phyloP scores from a whole-genome alignment of 2,888 invertebrate genomes.

The Brachyopa scutellaris region DNA sequence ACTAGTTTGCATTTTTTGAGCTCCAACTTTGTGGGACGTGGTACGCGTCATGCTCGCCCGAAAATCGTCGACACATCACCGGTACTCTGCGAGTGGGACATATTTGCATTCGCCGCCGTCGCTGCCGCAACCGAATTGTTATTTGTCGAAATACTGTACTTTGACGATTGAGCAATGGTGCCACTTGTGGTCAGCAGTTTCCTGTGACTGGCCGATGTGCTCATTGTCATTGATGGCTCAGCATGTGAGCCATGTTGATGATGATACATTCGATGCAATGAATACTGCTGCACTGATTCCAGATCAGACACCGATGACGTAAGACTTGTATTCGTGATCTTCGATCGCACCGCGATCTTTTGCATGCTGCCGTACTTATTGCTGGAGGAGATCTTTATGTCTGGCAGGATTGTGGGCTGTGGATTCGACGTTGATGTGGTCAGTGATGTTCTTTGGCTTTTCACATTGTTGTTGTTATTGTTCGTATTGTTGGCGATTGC shows the following conservation, averaged over 20 bases:
- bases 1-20: constrained; percentile 82
- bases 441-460: constrained; percentile 74
- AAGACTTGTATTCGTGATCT: constrained; percentile 76
- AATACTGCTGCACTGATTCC: constrained; percentile 81
- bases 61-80: constrained; percentile 86
- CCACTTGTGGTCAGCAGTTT: constrained; percentile 78
- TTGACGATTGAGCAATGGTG: constrained; percentile 76
- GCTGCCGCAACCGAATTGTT: constrained; percentile 76
- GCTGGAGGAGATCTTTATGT: constrained; percentile 80
- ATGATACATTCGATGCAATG: constrained; percentile 81
- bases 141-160: constrained; percentile 79
- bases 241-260: constrained; percentile 75
- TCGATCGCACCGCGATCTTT: constrained; percentile 80
- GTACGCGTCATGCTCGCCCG: constrained; percentile 85
- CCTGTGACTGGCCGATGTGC: constrained; percentile 78
- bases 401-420: constrained; percentile 78
- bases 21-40: constrained; percentile 80
- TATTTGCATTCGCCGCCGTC: constrained; percentile 75
- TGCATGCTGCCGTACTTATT: constrained; percentile 81
- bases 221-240: constrained; percentile 73
- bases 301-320: constrained; percentile 81
- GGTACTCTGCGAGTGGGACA: constrained; percentile 86
- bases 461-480: constrained; percentile 76
- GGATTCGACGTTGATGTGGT: constrained; percentile 76
- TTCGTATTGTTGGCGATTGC: constrained; percentile 76